phyloP scores from a whole-genome alignment of 2,797 vertebrate species.

The Bufotes viridis region DNA sequence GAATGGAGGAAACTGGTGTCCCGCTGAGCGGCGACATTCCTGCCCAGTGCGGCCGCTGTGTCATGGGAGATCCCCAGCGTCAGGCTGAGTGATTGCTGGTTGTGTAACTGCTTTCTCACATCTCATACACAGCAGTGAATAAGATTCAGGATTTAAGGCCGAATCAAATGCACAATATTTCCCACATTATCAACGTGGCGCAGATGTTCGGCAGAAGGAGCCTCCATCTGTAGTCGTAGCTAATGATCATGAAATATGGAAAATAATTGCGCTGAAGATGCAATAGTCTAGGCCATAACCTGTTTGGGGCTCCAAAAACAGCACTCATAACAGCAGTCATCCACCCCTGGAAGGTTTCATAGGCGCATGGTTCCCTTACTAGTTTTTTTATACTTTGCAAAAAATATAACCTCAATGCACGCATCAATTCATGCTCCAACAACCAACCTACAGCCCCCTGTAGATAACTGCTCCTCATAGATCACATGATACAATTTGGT shows the following conservation, averaged over 20 bases:
- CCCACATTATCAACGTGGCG: background rate
- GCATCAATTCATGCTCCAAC: too few species aligned
- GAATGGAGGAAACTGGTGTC: background rate
- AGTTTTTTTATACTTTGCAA: background rate
- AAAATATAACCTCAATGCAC: background rate
- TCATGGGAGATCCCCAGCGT: background rate
- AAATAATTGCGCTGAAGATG: background rate
- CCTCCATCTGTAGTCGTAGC: background rate
- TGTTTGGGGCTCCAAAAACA: background rate
- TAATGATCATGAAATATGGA: background rate
- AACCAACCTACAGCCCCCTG: too few species aligned
- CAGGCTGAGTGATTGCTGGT: constrained; percentile 10
- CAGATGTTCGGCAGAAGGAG: constrained; percentile 28
- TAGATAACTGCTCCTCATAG: background rate
- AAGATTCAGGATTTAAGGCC: background rate
- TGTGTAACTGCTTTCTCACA: background rate
- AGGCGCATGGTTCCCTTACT: background rate
- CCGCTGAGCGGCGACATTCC: background rate
- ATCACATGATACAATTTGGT: background rate
- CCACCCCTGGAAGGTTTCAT: background rate
- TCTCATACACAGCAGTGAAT: background rate
- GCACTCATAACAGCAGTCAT: background rate
- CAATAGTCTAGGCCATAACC: background rate
- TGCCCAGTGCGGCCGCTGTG: background rate
- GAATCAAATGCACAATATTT: background rate